These are phyloP conservation scores for Hemiprocne comata DNA, from an alignment of 2,113 vertebrate species.

Conservation along the genomic window DNA sequence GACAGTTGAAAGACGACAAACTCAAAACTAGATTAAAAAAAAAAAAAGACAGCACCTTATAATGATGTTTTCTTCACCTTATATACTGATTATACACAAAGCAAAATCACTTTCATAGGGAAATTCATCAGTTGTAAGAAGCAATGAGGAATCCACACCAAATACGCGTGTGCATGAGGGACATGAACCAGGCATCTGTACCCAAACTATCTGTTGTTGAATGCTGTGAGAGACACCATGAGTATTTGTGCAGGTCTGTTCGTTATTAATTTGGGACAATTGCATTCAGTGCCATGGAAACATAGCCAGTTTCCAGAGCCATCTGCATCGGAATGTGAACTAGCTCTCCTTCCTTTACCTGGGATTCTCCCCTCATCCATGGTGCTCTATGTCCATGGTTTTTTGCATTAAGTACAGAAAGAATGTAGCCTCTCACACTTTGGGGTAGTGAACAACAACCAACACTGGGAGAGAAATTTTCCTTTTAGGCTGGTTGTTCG, in stretches of 20 bases:
- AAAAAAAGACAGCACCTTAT: background rate
- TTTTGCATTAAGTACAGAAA: background rate
- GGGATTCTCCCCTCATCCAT: background rate
- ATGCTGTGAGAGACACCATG: background rate
- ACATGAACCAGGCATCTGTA: accelerated
- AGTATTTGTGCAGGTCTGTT: background rate
- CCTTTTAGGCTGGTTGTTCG: background rate
- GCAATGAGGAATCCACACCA: background rate
- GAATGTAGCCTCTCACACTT: background rate
- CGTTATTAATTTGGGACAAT: background rate
- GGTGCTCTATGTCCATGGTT: background rate
- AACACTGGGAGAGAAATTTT: background rate
- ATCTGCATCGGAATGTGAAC: background rate
- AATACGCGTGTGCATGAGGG: accelerated
- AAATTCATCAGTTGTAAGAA: background rate
- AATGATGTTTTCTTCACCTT: constrained; percentile 24
- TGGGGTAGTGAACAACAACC: background rate
- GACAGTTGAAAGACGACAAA: background rate
- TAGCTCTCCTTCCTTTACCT: background rate
- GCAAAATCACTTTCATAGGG: background rate
- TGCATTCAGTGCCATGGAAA: accelerated
- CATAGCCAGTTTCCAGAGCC: background rate
- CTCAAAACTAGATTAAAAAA: background rate
- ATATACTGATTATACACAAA: background rate
- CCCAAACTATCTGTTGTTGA: accelerated